Evolutionary conservation across 2,888 invertebrate genomes (phyloP).

Genomic region (Harpagoxenus sublaevis): DNA sequence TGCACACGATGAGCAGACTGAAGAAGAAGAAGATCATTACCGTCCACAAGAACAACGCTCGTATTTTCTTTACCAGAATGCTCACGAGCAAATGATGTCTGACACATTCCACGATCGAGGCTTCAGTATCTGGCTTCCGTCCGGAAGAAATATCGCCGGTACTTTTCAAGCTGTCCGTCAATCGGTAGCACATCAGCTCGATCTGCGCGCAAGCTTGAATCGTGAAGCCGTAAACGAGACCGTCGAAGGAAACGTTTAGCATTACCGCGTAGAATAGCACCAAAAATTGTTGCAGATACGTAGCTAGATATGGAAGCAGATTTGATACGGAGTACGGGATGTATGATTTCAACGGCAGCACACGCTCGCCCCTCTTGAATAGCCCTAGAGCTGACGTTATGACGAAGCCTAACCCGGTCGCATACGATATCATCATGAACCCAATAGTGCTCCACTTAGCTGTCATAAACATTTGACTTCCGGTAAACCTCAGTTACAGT

Average conservation of each 20-base stretch:
- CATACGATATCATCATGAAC: slow-evolving; percentile 50
- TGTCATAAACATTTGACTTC: background rate
- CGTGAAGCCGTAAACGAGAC: slow-evolving; percentile 65
- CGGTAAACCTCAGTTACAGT: background rate
- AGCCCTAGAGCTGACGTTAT: slow-evolving; percentile 9
- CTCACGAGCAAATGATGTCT: slow-evolving; percentile 56
- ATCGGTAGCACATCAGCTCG: slow-evolving; percentile 61
- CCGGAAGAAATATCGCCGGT: background rate
- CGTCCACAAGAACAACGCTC: slow-evolving; percentile 60
- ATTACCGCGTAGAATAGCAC: slow-evolving; percentile 22
- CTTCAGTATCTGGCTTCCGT: background rate
- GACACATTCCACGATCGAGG: slow-evolving; percentile 29
- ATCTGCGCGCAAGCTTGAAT: slow-evolving; percentile 69
- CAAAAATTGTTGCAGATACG: slow-evolving; percentile 46
- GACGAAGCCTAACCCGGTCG: slow-evolving; percentile 14
- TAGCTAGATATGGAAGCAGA: slow-evolving; percentile 26
- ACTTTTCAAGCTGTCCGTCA: slow-evolving; percentile 3
- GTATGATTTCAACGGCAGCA: slow-evolving; percentile 41
- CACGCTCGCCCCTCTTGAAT: background rate
- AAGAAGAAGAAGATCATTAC: slow-evolving; percentile 67
- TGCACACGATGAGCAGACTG: slow-evolving; percentile 70
- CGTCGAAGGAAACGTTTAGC: slow-evolving; percentile 66
- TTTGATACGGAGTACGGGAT: slow-evolving; percentile 45
- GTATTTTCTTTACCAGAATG: slow-evolving; percentile 56
- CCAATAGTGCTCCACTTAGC: slow-evolving; percentile 50